Base-by-base conservation (phyloP, 1,140 invertebrate genomes). In the Caligus rogercresseyi region DNA sequence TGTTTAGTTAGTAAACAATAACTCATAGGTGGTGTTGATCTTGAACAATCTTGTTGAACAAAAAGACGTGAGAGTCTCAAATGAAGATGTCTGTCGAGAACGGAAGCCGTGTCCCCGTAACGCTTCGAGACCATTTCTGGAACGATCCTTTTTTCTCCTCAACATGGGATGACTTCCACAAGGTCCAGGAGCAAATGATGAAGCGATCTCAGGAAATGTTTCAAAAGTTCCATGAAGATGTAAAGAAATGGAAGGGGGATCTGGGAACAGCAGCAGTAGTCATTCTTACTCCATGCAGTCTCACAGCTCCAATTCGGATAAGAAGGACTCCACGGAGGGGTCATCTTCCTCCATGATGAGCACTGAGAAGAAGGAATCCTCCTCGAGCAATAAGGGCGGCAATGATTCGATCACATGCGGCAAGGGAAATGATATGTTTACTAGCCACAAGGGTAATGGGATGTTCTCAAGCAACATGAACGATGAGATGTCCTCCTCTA, bases 161-260 rank as follows among this genome's bases (percentile, higher is more conserved):
- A 13, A 18, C 25, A 11, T 61, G 58, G 58, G 58, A 61, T 20
- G 58, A 61, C 26, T 61, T 61, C 20, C 16, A 51, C 23, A 20
- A 21, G 26, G 43, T 61, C 11, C 18, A 21, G 18, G 43, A 61
- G 15, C n/a, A 51, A 13, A 61, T 61, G 25, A 23, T 31, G 14
- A 61, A 52, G 26, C 16, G 23, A 24, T 25, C 55, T 13, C 16
- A 24, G 7, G 55, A 57, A 13, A 13, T 57, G 18, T 57, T 16
- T 16, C 3, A 57, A 24, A 19, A 25, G 55, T 57, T 57, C 25
- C 16, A 57, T 3, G 55, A 57, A 11, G 55, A 57, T 57, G 16
- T 16, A 16, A 57, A 23, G 16, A 57, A 23, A 21, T 57, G 16
- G 55, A 57, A n/a, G n/a, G n/a, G n/a, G n/a, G n/a, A n/a, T n/a